Conservation (phyloP, 2,113 vertebrate genomes). For the Phrynocephalus versicolor region DNA sequence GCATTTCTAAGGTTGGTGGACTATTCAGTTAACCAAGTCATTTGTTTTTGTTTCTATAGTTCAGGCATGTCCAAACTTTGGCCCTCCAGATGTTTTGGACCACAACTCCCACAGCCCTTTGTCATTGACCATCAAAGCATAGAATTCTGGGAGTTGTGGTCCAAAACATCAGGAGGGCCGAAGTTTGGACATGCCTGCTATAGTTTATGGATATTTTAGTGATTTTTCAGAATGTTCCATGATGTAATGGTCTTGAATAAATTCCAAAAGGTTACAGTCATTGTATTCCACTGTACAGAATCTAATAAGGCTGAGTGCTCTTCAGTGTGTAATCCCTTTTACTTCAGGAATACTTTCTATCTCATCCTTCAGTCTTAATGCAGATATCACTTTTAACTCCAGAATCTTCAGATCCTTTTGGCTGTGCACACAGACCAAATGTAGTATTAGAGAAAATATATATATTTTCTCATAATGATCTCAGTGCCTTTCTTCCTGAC, state of each 20-base stretch:
- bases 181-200: too few relatives aligned
- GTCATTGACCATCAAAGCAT: too few relatives aligned
- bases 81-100: too few relatives aligned
- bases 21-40: too few relatives aligned
- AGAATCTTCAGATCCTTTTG: background rate
- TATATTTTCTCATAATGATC: background rate
- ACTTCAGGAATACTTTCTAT: background rate
- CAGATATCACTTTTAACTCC: background rate
- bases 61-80: too few relatives aligned
- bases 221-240: background rate
- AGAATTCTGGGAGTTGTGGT: too few relatives aligned
- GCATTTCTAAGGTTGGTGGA: too few relatives aligned
- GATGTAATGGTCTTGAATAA: background rate
- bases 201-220: background rate
- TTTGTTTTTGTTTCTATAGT: too few relatives aligned
- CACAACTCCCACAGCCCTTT: too few relatives aligned
- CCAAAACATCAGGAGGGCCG: too few relatives aligned
- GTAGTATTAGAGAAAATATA: background rate
- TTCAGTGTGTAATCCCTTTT: background rate
- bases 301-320: slow-evolving; percentile 1
- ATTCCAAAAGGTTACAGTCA: background rate
- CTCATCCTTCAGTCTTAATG: background rate
- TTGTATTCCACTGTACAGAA: background rate
- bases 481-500: background rate
- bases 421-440: background rate